Evolutionary conservation across 2,888 invertebrate genomes (phyloP).

Genomic region (Ormyrus pomaceus): DNA sequence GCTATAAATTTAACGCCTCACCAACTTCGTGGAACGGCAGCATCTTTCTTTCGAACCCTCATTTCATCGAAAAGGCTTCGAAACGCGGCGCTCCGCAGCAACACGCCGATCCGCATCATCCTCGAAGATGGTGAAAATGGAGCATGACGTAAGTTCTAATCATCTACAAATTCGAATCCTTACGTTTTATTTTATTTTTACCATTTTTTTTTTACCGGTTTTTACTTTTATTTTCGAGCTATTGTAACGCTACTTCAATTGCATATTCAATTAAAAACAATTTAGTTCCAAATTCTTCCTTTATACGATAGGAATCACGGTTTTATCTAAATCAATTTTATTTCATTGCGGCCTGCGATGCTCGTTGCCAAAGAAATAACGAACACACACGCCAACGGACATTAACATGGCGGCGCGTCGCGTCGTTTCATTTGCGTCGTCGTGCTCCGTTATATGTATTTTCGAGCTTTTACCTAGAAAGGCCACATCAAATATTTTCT

Average conservation of each 20-base stretch:
- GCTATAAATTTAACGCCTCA: neutral
- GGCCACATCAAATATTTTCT: too few relatives aligned
- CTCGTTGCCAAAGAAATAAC: too few relatives aligned
- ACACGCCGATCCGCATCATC: constrained; percentile 44
- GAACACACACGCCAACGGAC: neutral
- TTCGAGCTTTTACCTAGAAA: too few relatives aligned
- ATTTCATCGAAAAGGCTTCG: constrained; percentile 37
- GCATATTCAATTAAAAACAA: too few relatives aligned
- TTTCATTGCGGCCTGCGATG: too few relatives aligned
- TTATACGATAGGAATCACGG: too few relatives aligned
- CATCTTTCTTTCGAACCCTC: too few relatives aligned
- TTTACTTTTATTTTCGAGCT: neutral
- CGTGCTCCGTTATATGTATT: too few relatives aligned
- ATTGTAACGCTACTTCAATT: neutral
- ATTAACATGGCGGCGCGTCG: constrained; percentile 42
- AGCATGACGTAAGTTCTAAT: constrained; percentile 68
- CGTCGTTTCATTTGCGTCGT: neutral
- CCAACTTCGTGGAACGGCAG: neutral
- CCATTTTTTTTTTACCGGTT: neutral
- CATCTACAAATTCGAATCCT: too few relatives aligned
- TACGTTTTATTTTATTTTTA: neutral
- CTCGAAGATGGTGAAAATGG: constrained; percentile 73
- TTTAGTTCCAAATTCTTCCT: too few relatives aligned
- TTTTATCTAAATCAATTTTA: too few relatives aligned
- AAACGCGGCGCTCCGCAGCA: constrained; percentile 51